Base-by-base conservation (phyloP, 2,113 vertebrate genomes). In the Neogale vison region DNA sequence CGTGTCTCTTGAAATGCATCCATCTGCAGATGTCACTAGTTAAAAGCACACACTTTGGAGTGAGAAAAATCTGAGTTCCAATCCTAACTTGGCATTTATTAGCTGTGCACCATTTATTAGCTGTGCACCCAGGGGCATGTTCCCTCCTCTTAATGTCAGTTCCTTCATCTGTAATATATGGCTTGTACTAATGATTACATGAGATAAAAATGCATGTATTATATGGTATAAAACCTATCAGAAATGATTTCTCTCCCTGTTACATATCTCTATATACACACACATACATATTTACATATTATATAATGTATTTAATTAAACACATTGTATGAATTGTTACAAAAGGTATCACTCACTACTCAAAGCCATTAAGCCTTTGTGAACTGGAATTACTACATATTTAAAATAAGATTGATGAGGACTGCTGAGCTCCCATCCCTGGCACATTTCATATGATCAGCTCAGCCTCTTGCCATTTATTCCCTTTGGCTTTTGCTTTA, bases 401-500 rank as follows among this genome's bases (percentile, higher is more conserved):
- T 82, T 42, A 85, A 39, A 88, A 26, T 88, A 61, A n/a, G 13
- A 9, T 20, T 10, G 71, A 47, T 42, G 6, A 7, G 3, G 9
- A 45, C 7, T n/a, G 3, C 13, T 2, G 26, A 79, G 2, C 2
- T 17, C 47, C 21, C 5, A 4, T 55, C 36, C 23, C 15, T 57
- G 57, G 18, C 7, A 57, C 12, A 18, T 26, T 20, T 1, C 12
- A 52, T 80, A 39, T 31, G 57, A 17, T 79, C 50, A 47, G 2
- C 2, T 8, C 6, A 20, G 6, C 1, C 47, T 29, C 0, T 9
- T 36, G n/a, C 13, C 52, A 42, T 7, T 31, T 2, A 57, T 10
- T 31, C 3, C 4, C 29, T 61, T 83, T 24, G 20, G 10, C 29
- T 85, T 80, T 90, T 2, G 1, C 15, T 91, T 96, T 55, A 10